A percentile compares a stretch with the other conserved stretches of the same genome.
These are phyloP conservation scores for Eristalis pertinax DNA, from an alignment of 2,888 invertebrate genomes.

Conservation along the genomic window DNA sequence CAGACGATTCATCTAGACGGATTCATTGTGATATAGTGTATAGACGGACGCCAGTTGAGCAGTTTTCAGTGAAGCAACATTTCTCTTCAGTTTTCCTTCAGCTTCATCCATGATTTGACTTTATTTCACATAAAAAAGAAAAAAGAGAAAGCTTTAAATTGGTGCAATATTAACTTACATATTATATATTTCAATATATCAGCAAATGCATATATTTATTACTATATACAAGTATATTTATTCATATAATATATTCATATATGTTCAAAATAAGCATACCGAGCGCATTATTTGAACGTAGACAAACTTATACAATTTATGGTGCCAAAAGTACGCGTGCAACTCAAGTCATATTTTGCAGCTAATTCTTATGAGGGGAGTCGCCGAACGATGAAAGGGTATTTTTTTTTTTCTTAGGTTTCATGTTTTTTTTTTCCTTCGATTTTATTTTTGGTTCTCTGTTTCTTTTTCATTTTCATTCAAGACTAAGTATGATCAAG, in stretches of 20 bases:
- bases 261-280: constrained; percentile 53
- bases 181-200: constrained; percentile 52
- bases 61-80: constrained; percentile 49
- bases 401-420: not conserved
- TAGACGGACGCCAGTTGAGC: constrained; percentile 42
- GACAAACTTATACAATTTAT: constrained; percentile 59
- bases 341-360: constrained; percentile 19
- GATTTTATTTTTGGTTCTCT: not conserved
- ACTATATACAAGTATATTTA: constrained; percentile 61
- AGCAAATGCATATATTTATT: constrained; percentile 65
- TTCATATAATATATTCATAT: constrained; percentile 49
- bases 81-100: constrained; percentile 1
- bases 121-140: constrained; percentile 15
- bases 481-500: constrained; percentile 16
- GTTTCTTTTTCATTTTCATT: not conserved
- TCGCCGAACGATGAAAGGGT: constrained; percentile 26
- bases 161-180: constrained; percentile 64
- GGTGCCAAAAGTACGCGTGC: constrained; percentile 55
- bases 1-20: constrained; percentile 30
- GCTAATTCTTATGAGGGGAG: constrained; percentile 45
- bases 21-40: constrained; percentile 67
- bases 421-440: constrained; percentile 1
- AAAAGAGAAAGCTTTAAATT: constrained; percentile 63
- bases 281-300: constrained; percentile 35
- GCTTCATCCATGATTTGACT: not conserved